Evolutionary conservation across 2,888 invertebrate species (phyloP), one percentile per base, ranked within the genome.

Genomic region (Drosophila colorata): DNA sequence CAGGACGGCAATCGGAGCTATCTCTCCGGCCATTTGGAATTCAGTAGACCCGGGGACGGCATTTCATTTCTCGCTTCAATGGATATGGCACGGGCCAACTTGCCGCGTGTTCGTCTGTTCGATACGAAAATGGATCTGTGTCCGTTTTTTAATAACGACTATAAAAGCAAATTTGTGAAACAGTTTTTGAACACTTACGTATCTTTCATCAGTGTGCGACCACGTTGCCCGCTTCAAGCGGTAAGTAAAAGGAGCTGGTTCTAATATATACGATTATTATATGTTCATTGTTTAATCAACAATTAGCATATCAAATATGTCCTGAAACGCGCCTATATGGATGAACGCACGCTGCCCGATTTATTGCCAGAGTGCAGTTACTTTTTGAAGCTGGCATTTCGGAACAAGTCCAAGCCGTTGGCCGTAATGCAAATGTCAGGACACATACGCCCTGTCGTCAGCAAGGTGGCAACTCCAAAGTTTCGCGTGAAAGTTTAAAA

Each of bases 1-100:
- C 85, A 84, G 37, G 61, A 63, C 11, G 55, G 46, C 3, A 87
- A 83, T 57, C 69, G 87, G 0, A 83, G 85, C 25, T 83, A 81
- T 35, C 8, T 83, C 0, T 84, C 82, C 0, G 83, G 83, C 0
- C 67, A 87, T 23, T 57, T 84, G 37, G 2, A 60, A 1, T 23
- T 87, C 4, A 58, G 28, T 14, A 51, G 51, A 9, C 3, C 52
- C 1, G 1, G 81, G 0, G 66, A 57, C n/a, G 56, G 74, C 1
- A 8, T 83, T 2, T 31, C 23, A 25, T 3, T 81, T 7, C 3
- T 28, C 0, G 49, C 69, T 2, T 52, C 66, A 1, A 33, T 85
- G 67, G 74, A 83, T 13, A 63, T 83, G 2, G 35, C 48, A 3
- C 65, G 79, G 0, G 46, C 68, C 0, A 40, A 47, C 0, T 8